Conservation (phyloP, 2,113 vertebrate genomes). For the Salvelinus namaycush region DNA sequence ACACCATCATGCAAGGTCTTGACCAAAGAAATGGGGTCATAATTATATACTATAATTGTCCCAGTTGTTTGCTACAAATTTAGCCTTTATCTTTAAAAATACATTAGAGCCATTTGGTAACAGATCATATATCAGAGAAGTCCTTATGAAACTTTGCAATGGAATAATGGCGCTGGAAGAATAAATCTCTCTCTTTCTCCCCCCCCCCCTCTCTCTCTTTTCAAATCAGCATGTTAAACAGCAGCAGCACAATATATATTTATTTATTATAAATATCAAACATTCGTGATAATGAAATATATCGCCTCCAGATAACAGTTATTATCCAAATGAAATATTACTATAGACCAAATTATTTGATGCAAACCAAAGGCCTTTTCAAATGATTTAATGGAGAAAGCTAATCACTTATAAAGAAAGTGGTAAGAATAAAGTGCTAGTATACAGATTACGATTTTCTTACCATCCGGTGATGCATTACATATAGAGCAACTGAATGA, state of each 20-base stretch:
- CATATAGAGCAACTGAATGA: background rate
- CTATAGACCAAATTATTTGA: too few species aligned
- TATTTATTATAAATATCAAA: background rate
- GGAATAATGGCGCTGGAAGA: background rate
- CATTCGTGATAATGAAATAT: background rate
- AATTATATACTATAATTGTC: background rate
- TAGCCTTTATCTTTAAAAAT: slow-evolving; percentile 1
- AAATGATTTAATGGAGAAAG: background rate
- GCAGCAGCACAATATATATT: background rate
- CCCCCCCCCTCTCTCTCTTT: background rate
- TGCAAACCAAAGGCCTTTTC: background rate
- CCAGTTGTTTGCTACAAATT: background rate
- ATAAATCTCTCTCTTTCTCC: background rate
- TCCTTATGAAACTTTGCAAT: background rate
- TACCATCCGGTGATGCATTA: background rate
- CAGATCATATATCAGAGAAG: background rate
- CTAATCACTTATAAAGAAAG: background rate
- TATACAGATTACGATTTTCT: background rate
- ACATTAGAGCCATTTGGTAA: background rate
- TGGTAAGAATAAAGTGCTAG: background rate
- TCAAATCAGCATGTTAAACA: background rate
- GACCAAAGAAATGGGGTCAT: background rate
- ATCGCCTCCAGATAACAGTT: background rate
- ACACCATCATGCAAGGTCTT: background rate
- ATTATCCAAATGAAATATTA: background rate